Base-by-base conservation (phyloP, 1,140 invertebrate species). In the Oscheius sp. region DNA sequence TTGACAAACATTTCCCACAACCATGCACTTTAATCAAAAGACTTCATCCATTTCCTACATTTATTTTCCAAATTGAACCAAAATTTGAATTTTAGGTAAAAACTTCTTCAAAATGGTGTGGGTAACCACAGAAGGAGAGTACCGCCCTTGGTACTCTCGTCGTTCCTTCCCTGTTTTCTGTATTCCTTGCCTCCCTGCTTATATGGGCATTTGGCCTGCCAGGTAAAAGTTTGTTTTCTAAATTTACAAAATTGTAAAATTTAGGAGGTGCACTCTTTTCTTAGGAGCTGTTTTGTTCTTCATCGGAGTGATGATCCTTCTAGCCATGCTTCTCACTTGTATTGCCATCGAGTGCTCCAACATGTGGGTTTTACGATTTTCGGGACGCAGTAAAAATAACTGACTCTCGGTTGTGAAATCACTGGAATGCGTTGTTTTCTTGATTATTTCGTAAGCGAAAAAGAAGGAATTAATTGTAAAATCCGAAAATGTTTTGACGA, bases 61-160 rank as follows among this genome's bases (percentile, higher is more conserved):
- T n/a, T n/a, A n/a, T n/a, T n/a, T n/a, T n/a, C n/a, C n/a, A n/a
- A n/a, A n/a, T n/a, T n/a, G n/a, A n/a, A n/a, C n/a, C n/a, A n/a
- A n/a, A n/a, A n/a, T n/a, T n/a, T n/a, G n/a, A n/a, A n/a, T n/a
- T n/a, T n/a, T n/a, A n/a, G n/a, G n/a, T n/a, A n/a, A n/a, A n/a
- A n/a, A n/a, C n/a, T 23, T 55, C 23, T 23, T 26, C 49, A 23
- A 55, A 67, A 68, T 68, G 69, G 62, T 71, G 13, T 49, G 58
- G 20, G 64, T 71, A 28, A 58, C 59, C 18, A 49, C 69, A 28
- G 69, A 71, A n/a, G 69, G 72, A 10, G 72, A 82, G 62, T 83
- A 84, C 61, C 77, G 76, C n/a, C 81, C 81, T 3, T 83, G 81
- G 81, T 83, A 83, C 69, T 64, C 71, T 18, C 68, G 77, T 36